Conservation (phyloP, 2,797 vertebrate genomes). For the Anabacerthia variegaticeps region DNA sequence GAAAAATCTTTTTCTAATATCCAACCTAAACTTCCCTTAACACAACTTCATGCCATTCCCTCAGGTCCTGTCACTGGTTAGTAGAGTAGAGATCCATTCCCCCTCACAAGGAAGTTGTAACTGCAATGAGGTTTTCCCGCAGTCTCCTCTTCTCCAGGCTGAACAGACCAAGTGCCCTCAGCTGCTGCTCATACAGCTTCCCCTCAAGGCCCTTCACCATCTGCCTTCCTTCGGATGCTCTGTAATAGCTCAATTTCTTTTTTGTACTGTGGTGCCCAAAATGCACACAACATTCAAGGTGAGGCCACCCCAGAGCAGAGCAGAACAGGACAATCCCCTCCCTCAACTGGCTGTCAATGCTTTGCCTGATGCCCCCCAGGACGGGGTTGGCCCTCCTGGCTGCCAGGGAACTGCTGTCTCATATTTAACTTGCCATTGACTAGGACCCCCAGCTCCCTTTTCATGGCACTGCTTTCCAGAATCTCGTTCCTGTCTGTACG, state of each 20-base stretch:
- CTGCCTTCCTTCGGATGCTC: background rate
- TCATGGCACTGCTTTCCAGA: background rate
- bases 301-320: fast-evolving
- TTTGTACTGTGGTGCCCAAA: background rate
- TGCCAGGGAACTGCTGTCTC: background rate
- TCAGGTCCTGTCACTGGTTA: background rate
- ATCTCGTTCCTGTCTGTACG: background rate
- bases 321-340: background rate
- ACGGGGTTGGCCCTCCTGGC: fast-evolving
- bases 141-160: background rate
- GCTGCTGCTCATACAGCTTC: fast-evolving
- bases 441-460: background rate
- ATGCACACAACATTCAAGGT: fast-evolving
- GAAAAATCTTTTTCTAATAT: background rate
- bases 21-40: background rate
- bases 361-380: background rate
- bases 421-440: background rate
- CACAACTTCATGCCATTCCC: background rate
- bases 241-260: background rate
- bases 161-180: background rate
- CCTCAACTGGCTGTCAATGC: fast-evolving
- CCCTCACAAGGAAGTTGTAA: background rate
- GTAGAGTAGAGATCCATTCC: background rate
- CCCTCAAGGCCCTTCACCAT: background rate
- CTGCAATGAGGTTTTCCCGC: background rate